phyloP scores from a whole-genome alignment of 2,888 invertebrate genomes.

The Drosophila neonasuta region DNA sequence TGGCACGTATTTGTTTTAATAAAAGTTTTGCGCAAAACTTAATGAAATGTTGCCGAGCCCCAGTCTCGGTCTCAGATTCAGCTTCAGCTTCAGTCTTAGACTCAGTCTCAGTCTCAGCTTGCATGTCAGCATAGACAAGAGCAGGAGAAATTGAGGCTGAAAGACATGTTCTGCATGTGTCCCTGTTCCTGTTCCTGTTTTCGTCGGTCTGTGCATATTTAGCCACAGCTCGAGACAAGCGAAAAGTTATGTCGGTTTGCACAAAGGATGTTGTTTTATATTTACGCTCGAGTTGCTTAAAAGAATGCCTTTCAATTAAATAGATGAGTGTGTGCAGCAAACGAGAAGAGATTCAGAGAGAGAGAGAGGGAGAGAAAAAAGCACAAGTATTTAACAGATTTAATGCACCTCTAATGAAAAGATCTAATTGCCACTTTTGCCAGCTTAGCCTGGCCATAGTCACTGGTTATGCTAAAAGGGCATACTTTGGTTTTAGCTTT shows the following conservation, averaged over 20 bases:
- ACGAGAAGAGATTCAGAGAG: not conserved
- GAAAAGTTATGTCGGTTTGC: conserved; percentile 58
- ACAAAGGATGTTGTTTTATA: conserved; percentile 75
- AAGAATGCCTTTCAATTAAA: conserved; percentile 76
- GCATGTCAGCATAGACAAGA: conserved; percentile 36
- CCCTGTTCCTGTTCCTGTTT: conserved; percentile 31
- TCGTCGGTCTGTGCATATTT: conserved; percentile 48
- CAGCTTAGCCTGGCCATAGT: conserved; percentile 13
- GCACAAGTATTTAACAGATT: conserved; percentile 39
- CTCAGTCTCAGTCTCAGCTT: conserved; percentile 25
- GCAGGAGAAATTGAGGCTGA: conserved; percentile 11
- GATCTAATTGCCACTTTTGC: conserved; percentile 69
- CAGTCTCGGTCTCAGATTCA: conserved; percentile 2
- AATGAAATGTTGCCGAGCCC: conserved; percentile 70
- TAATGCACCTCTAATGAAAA: conserved; percentile 66
- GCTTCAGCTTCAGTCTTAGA: not conserved
- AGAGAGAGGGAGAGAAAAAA: conserved; percentile 2
- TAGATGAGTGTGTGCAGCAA: conserved; percentile 26
- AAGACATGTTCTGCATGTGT: conserved; percentile 44
- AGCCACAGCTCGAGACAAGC: conserved; percentile 59
- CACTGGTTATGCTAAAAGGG: conserved; percentile 1
- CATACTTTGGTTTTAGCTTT: conserved; percentile 10
- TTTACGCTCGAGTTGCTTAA: conserved; percentile 66
- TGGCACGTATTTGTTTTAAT: conserved; percentile 77
- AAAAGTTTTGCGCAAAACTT: conserved; percentile 77